Evolutionary conservation across 2,888 invertebrate genomes (phyloP).

Genomic region (Arctia plantaginis): DNA sequence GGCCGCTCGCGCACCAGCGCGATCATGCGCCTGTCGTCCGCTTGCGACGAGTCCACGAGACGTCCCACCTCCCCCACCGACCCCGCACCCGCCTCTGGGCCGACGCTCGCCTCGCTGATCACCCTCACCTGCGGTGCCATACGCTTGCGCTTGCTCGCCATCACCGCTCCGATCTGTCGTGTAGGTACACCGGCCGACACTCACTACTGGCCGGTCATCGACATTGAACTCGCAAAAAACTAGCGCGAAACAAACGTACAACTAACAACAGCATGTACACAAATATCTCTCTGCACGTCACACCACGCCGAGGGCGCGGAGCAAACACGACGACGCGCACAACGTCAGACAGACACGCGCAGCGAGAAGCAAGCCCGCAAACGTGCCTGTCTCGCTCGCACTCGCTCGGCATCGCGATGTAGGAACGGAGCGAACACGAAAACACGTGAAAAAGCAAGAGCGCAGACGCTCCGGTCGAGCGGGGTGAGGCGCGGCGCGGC

Average conservation of each 20-base stretch:
- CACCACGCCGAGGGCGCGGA: conserved; percentile 61
- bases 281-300: conserved; percentile 58
- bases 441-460: conserved; percentile 78
- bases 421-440: conserved; percentile 57
- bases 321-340: conserved; percentile 75
- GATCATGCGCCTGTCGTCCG: conserved; percentile 80
- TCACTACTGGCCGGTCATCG: neutral
- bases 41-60: conserved; percentile 76
- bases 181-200: neutral
- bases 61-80: conserved; percentile 64
- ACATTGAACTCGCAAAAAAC: conserved; percentile 13
- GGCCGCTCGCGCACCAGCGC: conserved; percentile 74
- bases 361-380: conserved; percentile 71
- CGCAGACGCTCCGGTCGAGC: conserved; percentile 69
- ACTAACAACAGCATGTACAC: conserved; percentile 10
- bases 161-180: neutral
- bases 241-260: neutral
- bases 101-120: conserved; percentile 20
- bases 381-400: conserved; percentile 64
- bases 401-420: conserved; percentile 21
- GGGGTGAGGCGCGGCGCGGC: conserved; percentile 27
- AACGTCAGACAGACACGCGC: conserved; percentile 80
- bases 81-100: conserved; percentile 26
- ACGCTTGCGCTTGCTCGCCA: conserved; percentile 32
- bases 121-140: conserved; percentile 8